Conservation (phyloP, 2,888 invertebrate genomes). For the Liodrosophila aerea region DNA sequence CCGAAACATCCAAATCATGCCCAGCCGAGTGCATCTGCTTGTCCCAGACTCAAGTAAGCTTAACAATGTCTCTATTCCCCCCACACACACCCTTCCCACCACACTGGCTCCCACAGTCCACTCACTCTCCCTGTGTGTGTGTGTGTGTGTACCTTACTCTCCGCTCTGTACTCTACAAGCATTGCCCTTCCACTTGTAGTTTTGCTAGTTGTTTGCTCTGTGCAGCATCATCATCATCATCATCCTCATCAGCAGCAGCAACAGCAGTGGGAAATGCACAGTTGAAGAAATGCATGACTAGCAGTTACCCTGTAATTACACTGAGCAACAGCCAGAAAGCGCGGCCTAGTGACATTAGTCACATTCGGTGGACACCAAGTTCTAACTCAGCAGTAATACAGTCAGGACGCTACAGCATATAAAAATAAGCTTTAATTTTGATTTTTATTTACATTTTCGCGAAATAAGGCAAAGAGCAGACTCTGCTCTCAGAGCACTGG, state of each 20-base stretch:
- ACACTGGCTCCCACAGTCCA: no score
- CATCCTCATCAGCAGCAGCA: not conserved
- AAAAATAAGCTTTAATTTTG: no score
- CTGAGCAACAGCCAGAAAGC: no score
- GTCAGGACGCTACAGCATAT: no score
- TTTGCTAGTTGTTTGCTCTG: slow-evolving; percentile 24
- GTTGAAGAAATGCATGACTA: not conserved
- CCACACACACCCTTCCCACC: not conserved
- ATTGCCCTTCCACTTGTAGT: slow-evolving; percentile 33
- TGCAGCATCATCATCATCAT: slow-evolving; percentile 17
- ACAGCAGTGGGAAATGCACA: not conserved
- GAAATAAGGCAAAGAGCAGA: no score
- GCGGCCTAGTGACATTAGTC: no score
- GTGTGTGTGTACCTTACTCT: no score
- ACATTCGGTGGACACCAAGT: no score
- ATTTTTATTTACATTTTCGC: no score
- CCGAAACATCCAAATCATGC: slow-evolving; percentile 85
- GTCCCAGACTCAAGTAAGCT: slow-evolving; percentile 91
- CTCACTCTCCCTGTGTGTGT: not conserved
- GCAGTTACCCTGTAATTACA: not conserved
- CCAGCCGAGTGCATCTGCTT: slow-evolving; percentile 93
- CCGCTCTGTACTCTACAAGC: no score
- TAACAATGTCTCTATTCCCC: slow-evolving; percentile 53
- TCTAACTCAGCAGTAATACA: no score
- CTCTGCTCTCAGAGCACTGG: no score